Percentiles rank a stretch among this genome's conserved stretches.
Evolutionary conservation across 2,888 invertebrate genomes (phyloP).

Genomic region (Serripes groenlandicus): DNA sequence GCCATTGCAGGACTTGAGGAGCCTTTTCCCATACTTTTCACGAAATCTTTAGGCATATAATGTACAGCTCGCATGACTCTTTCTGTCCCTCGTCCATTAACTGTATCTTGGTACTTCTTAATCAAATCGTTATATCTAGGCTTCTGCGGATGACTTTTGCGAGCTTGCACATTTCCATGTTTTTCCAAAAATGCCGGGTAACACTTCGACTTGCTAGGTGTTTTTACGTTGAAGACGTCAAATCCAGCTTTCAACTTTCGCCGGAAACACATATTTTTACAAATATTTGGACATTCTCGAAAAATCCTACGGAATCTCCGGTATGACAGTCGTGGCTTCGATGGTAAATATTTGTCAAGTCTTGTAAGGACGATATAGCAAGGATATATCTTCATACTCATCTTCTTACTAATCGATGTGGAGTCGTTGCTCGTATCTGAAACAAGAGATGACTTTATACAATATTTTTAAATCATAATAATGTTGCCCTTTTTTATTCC

Average conservation of each 20-base stretch:
- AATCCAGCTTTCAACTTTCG: constrained; percentile 45
- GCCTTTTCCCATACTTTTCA: not conserved
- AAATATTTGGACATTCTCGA: constrained; percentile 59
- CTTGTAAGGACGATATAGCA: constrained; percentile 55
- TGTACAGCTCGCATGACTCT: constrained; percentile 27
- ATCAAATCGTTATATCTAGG: constrained; percentile 18
- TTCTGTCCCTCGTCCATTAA: not conserved
- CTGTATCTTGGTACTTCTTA: constrained; percentile 8
- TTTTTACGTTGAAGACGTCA: constrained; percentile 61
- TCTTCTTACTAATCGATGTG: not conserved
- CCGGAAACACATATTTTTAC: constrained; percentile 55
- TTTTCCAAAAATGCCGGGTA: constrained; percentile 30
- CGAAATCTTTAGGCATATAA: constrained; percentile 37
- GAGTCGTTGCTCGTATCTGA: not conserved
- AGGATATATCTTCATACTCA: constrained; percentile 49
- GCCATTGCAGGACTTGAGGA: not conserved
- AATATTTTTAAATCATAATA: no score
- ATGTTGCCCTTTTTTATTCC: no score
- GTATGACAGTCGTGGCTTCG: not conserved
- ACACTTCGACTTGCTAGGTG: constrained; percentile 52
- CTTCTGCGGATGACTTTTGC: not conserved
- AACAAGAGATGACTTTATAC: no score
- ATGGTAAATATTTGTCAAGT: constrained; percentile 20
- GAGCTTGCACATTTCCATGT: not conserved
- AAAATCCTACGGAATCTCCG: constrained; percentile 25